Conservation (phyloP, 2,797 vertebrate species). For the Buceros bicornis region DNA sequence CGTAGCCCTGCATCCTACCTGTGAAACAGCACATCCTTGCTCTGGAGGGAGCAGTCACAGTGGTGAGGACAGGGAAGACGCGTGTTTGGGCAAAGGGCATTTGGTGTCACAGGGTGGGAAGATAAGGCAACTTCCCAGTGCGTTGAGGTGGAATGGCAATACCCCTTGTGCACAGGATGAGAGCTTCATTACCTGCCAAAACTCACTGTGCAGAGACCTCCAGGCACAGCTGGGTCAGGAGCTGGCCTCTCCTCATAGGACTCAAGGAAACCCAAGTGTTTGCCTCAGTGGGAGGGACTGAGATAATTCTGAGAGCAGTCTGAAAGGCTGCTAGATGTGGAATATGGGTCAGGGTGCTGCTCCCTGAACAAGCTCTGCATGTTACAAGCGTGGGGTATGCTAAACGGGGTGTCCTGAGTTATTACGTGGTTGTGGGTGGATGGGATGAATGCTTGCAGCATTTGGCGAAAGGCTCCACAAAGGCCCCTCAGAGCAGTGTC, state of each 20-base stretch:
- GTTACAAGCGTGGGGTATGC: fast-evolving
- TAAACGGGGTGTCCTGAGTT: fast-evolving
- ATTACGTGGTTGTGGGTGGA: neutral
- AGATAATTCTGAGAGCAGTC: neutral
- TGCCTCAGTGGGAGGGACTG: neutral
- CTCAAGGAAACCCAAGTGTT: neutral
- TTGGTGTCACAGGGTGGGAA: neutral
- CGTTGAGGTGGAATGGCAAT: neutral
- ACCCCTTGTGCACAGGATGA: neutral
- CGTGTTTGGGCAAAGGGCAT: neutral
- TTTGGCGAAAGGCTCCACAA: neutral
- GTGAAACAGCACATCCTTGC: neutral
- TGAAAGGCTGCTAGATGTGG: fast-evolving
- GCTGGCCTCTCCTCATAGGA: neutral
- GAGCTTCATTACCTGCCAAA: neutral
- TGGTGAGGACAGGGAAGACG: neutral
- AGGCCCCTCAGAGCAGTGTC: neutral
- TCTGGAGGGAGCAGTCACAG: neutral
- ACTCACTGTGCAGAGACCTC: neutral
- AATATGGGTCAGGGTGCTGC: neutral
- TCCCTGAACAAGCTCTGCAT: neutral
- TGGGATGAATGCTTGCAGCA: neutral
- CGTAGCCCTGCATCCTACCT: neutral
- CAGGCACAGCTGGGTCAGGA: neutral
- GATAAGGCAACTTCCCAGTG: neutral